These are phyloP conservation scores for Choristoneura fumiferana DNA, from an alignment of 1,140 invertebrate genomes.

Conservation along the genomic window DNA sequence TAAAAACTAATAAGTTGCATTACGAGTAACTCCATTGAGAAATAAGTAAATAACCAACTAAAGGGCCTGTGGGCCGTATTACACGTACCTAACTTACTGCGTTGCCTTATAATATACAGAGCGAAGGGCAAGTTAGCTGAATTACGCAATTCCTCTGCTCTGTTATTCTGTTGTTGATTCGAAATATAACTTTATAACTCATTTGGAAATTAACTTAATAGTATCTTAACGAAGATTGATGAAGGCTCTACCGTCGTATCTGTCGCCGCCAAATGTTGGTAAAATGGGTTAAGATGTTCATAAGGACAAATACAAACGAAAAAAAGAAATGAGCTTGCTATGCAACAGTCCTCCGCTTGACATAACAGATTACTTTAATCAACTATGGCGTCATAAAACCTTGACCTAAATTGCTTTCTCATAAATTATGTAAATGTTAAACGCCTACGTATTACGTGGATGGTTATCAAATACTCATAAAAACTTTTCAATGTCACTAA, in stretches of 20 bases:
- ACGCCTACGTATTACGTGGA: constrained; percentile 37
- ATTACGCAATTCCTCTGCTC: neutral
- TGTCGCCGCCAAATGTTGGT: neutral
- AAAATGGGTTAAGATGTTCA: neutral
- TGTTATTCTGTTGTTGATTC: neutral
- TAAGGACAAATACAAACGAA: too few relatives aligned
- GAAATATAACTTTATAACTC: too few relatives aligned
- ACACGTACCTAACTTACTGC: too few relatives aligned
- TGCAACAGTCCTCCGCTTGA: too few relatives aligned
- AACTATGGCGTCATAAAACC: constrained; percentile 31
- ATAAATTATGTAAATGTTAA: constrained; percentile 56
- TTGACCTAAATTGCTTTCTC: constrained; percentile 54
- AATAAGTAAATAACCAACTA: too few relatives aligned
- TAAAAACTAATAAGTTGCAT: too few relatives aligned
- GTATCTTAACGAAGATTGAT: neutral
- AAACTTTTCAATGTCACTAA: constrained; percentile 16
- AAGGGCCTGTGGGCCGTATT: too few relatives aligned
- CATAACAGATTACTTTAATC: too few relatives aligned
- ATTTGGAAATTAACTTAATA: constrained; percentile 7
- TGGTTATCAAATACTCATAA: constrained; percentile 14
- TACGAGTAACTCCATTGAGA: too few relatives aligned
- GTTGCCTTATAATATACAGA: neutral
- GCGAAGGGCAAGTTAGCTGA: neutral
- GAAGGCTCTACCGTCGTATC: neutral
- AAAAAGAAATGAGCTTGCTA: too few relatives aligned